Conservation (phyloP, 2,113 vertebrate genomes). For the Apteryx owenii region DNA sequence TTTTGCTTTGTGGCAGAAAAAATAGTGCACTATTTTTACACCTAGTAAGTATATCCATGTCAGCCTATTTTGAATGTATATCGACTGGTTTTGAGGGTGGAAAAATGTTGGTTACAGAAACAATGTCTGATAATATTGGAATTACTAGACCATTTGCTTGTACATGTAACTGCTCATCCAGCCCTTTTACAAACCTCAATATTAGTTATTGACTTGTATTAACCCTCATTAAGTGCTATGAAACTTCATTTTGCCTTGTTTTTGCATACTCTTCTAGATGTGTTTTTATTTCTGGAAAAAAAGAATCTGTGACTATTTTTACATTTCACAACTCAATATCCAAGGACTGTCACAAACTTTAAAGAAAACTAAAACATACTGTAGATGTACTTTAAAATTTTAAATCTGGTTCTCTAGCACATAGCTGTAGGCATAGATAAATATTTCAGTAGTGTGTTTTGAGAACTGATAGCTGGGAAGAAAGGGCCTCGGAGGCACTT, state of each 20-base stretch:
- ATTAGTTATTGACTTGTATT: slow-evolving; percentile 66
- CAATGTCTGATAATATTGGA: slow-evolving; percentile 56
- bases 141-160: slow-evolving; percentile 56
- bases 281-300: slow-evolving; percentile 77
- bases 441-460: slow-evolving; percentile 76
- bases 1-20: slow-evolving; percentile 82
- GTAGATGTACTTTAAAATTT: slow-evolving; percentile 86
- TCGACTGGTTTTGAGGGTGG: slow-evolving; percentile 64
- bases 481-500: slow-evolving; percentile 77
- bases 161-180: slow-evolving; percentile 52
- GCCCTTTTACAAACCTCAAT: slow-evolving; percentile 64
- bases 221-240: slow-evolving; percentile 80
- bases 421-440: slow-evolving; percentile 73
- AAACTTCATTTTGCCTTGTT: slow-evolving; percentile 79
- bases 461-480: slow-evolving; percentile 75
- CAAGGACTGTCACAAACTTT: slow-evolving; percentile 74
- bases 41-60: slow-evolving; percentile 75
- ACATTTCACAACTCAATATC: slow-evolving; percentile 80
- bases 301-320: slow-evolving; percentile 78
- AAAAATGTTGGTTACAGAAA: slow-evolving; percentile 69
- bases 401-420: slow-evolving; percentile 76
- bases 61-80: slow-evolving; percentile 86
- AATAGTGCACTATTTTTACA: slow-evolving; percentile 81
- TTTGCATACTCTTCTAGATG: slow-evolving; percentile 69
- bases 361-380: slow-evolving; percentile 81